A percentile compares a stretch with the other conserved stretches of the same genome.
phyloP scores from a whole-genome alignment of 2,797 vertebrate genomes.

The Huso huso region DNA sequence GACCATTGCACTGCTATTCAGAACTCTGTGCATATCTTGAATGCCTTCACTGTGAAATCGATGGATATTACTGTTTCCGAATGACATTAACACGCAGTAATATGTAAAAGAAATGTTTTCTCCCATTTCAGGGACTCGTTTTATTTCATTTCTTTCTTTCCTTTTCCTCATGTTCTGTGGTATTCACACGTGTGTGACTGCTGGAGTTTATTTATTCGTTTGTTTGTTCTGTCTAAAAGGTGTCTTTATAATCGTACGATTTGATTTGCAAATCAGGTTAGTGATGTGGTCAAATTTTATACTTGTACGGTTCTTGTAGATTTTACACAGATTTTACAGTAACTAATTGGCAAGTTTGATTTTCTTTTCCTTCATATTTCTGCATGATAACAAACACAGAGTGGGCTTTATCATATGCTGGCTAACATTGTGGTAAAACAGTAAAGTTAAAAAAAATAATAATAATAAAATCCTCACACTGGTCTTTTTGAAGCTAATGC shows the following conservation, averaged over 20 bases:
- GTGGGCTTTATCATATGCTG: neutral
- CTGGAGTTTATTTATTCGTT: neutral
- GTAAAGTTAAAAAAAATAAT: neutral
- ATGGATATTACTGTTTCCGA: constrained; percentile 3
- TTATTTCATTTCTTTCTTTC: neutral
- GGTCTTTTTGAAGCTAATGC: neutral
- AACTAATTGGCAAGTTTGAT: neutral
- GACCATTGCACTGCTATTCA: constrained; percentile 23
- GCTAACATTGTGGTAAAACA: neutral
- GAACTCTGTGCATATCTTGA: constrained; percentile 20
- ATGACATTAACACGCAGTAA: neutral
- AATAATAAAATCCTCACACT: neutral
- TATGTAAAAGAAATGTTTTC: neutral
- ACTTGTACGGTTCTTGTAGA: neutral
- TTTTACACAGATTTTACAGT: neutral
- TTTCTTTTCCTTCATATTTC: neutral
- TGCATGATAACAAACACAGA: constrained; percentile 4
- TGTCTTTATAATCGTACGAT: neutral
- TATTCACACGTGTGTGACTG: neutral
- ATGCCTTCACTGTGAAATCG: constrained; percentile 28
- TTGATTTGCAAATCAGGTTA: constrained; percentile 6
- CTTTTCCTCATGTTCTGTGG: neutral
- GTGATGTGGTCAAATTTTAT: constrained; percentile 3
- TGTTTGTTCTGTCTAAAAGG: neutral
- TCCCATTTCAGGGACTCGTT: constrained; percentile 7